A percentile compares a stretch with the other conserved stretches of the same genome.
Evolutionary conservation across 2,888 invertebrate genomes (phyloP).

Genomic region (Apotomis turbidana): DNA sequence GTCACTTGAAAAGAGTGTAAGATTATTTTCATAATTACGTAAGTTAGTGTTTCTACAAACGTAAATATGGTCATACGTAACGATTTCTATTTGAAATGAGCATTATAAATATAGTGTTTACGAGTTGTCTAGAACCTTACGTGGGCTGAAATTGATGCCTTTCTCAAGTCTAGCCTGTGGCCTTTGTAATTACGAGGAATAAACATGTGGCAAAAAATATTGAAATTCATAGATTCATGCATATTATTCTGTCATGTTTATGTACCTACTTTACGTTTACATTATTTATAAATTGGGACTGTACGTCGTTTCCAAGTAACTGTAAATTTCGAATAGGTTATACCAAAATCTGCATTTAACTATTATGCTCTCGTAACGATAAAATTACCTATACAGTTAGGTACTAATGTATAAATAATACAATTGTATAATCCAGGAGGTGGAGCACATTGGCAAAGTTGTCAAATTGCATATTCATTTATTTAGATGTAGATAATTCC

Average conservation of each 20-base stretch:
- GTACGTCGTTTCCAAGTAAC: background rate
- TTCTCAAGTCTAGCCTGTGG: constrained; percentile 3
- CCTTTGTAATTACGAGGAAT: constrained; percentile 10
- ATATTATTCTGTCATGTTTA: no score
- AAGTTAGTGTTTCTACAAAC: constrained; percentile 22
- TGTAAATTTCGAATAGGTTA: no score
- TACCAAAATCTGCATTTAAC: no score
- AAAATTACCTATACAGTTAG: no score
- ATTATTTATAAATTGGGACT: background rate
- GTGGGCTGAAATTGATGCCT: constrained; percentile 11
- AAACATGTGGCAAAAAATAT: constrained; percentile 8
- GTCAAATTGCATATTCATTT: background rate
- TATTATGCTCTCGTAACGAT: no score
- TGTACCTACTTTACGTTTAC: no score
- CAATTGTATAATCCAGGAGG: no score
- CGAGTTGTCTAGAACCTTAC: background rate
- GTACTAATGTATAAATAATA: no score
- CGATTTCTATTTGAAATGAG: constrained; percentile 36
- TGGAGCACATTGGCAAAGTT: no score
- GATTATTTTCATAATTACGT: background rate
- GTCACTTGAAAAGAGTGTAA: constrained; percentile 24
- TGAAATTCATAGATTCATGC: background rate
- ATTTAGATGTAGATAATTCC: no score
- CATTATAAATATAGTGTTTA: constrained; percentile 34
- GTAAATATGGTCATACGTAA: constrained; percentile 20